These are phyloP conservation scores for Heliconius eleuchia DNA, from an alignment of 1,140 invertebrate genomes.

Conservation along the genomic window DNA sequence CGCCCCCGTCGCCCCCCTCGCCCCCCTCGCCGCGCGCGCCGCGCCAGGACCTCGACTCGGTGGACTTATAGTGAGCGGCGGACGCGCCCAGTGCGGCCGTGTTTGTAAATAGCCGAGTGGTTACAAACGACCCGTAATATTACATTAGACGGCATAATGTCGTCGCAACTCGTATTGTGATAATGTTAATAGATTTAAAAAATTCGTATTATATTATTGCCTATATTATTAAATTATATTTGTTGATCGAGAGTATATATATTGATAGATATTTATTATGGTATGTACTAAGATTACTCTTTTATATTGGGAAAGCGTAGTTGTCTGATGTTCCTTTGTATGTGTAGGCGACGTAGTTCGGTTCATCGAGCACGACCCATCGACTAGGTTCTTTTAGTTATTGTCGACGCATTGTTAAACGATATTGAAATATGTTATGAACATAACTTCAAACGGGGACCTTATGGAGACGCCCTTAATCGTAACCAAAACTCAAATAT, in stretches of 20 bases:
- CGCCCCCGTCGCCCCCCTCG: conserved; percentile 47
- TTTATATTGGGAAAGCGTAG: conserved; percentile 52
- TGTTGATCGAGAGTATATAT: conserved; percentile 79
- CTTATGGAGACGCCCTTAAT: too few species aligned
- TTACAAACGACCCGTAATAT: conserved; percentile 61
- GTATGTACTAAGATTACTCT: conserved; percentile 73
- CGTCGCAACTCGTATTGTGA: conserved; percentile 75
- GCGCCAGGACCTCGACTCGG: conserved; percentile 70
- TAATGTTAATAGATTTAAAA: conserved; percentile 74
- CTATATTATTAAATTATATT: conserved; percentile 78
- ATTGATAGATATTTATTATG: conserved; percentile 78
- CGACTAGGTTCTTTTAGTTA: conserved; percentile 37
- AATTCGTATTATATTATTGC: conserved; percentile 75
- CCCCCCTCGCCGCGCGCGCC: conserved; percentile 57
- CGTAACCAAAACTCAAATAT: too few species aligned
- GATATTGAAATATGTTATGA: conserved; percentile 23
- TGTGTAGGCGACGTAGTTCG: conserved; percentile 53
- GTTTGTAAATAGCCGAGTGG: conserved; percentile 55
- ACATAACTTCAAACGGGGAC: background rate
- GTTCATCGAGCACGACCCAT: conserved; percentile 43
- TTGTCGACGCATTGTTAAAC: conserved; percentile 35
- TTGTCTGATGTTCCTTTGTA: conserved; percentile 60
- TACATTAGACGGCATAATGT: conserved; percentile 71
- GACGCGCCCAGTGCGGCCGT: conserved; percentile 5
- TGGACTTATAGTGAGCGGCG: conserved; percentile 55